Base-by-base conservation (phyloP, 37 sponge, comb jelly and placozoan species). In the Aphrocallistes beatrix region DNA sequence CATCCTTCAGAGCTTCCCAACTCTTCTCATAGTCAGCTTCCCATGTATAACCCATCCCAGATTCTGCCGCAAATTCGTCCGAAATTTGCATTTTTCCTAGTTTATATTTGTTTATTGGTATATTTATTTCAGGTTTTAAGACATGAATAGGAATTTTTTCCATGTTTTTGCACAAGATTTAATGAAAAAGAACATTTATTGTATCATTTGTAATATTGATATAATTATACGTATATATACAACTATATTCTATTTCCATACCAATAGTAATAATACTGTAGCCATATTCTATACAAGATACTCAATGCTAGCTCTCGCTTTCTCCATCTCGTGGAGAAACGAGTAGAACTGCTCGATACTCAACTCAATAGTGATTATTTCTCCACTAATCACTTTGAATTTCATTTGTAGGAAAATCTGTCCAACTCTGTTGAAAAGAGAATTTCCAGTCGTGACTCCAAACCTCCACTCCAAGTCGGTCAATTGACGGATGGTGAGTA, bases 401-500 rank as follows among this genome's bases (percentile, higher is more conserved):
- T 82, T 84, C 81, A 90, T 88, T 85, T 96, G 96, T 32, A 96
- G 90, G 50, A 92, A 96, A 3, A 88, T 89, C 51, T 88, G 94
- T 8, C 96, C 96, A 34, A 92, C 94, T 86, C 88, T 93, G 51
- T 90, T 89, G 86, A 91, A 83, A 36, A 94, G 92, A 84, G 89
- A 92, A 75, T 92, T 93, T 25, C 90, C 94, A 30, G 96, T 95
- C 36, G 96, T 94, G 38, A 96, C 96, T 86, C 96, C 96, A 93
- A 96, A 96, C 37, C 92, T 88, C 96, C 96, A 96, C 50, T 96
- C 96, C 92, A 96, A 91, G 81, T 96, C 96, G 36, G 91, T 91
- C 82, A 96, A 86, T 38, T 92, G 94, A 60, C 93, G 93, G 51
- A 96, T 94, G 28, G 88, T 92, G 45, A 96, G 89, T 19, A 60